Conservation (phyloP, 2,113 vertebrate species). For the Muntiacus muntjak region DNA sequence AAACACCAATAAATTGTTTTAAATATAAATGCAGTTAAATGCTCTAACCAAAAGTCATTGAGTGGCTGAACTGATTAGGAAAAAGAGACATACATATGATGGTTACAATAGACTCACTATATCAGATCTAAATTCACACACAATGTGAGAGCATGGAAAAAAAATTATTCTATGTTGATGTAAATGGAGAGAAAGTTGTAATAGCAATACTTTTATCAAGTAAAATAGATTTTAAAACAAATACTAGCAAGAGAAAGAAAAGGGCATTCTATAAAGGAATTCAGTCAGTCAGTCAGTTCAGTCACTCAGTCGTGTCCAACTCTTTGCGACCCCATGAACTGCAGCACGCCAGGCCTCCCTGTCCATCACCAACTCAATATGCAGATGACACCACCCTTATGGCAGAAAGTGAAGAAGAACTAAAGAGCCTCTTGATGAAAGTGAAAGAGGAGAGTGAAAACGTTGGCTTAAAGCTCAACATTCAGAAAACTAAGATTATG, state of each 20-base stretch:
- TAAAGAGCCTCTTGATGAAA: too few relatives aligned
- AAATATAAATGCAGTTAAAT: neutral
- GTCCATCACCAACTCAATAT: too few relatives aligned
- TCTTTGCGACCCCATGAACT: neutral
- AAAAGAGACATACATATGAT: neutral
- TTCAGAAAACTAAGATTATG: too few relatives aligned
- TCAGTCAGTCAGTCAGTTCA: neutral
- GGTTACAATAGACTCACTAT: neutral
- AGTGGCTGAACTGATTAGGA: neutral
- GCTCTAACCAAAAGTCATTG: neutral
- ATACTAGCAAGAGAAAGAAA: neutral
- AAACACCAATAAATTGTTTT: neutral
- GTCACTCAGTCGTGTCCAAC: neutral
- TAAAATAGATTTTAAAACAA: neutral
- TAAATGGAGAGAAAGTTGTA: neutral
- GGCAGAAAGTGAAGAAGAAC: too few relatives aligned
- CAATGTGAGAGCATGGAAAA: neutral
- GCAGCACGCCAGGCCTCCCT: too few relatives aligned
- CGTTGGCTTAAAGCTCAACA: too few relatives aligned
- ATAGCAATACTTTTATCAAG: neutral
- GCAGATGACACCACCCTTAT: too few relatives aligned
- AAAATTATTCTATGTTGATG: neutral
- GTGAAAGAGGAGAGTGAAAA: too few relatives aligned
- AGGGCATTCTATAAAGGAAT: neutral
- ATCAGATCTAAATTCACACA: neutral